Conservation (phyloP, 2,888 invertebrate species). For the Tachina fera region DNA sequence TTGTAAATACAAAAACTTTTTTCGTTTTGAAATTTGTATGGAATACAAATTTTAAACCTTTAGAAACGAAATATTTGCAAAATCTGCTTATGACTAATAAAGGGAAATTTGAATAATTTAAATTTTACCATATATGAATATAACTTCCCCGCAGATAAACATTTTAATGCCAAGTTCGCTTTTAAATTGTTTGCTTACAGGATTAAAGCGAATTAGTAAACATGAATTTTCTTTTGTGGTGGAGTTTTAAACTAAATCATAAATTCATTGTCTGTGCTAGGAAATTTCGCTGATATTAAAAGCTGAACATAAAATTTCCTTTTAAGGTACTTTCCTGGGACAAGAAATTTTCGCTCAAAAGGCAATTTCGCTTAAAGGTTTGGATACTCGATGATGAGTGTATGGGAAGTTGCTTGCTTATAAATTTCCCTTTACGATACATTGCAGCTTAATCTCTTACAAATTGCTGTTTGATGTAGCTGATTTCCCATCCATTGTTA, state of each 20-base stretch:
- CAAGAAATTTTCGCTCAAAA: neutral
- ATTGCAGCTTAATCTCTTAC: conserved; percentile 4
- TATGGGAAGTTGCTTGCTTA: neutral
- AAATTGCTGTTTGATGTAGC: neutral
- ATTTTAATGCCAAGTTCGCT: too few relatives aligned
- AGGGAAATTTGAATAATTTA: too few relatives aligned
- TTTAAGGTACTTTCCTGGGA: neutral
- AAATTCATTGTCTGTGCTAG: neutral
- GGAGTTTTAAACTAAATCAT: neutral
- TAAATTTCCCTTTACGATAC: neutral
- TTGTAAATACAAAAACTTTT: too few relatives aligned
- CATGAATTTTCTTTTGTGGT: neutral
- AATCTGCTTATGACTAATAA: too few relatives aligned
- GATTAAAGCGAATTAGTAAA: neutral
- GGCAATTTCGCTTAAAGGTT: neutral
- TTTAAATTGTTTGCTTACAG: neutral
- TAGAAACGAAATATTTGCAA: too few relatives aligned
- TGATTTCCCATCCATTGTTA: neutral
- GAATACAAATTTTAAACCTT: too few relatives aligned
- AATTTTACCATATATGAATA: too few relatives aligned
- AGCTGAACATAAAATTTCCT: neutral
- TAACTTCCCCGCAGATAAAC: too few relatives aligned
- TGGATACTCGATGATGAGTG: neutral
- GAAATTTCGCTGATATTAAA: neutral
- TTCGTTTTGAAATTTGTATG: too few relatives aligned